Evolutionary conservation across 2,113 vertebrate species (phyloP).

Genomic region (Myotis yumanensis): DNA sequence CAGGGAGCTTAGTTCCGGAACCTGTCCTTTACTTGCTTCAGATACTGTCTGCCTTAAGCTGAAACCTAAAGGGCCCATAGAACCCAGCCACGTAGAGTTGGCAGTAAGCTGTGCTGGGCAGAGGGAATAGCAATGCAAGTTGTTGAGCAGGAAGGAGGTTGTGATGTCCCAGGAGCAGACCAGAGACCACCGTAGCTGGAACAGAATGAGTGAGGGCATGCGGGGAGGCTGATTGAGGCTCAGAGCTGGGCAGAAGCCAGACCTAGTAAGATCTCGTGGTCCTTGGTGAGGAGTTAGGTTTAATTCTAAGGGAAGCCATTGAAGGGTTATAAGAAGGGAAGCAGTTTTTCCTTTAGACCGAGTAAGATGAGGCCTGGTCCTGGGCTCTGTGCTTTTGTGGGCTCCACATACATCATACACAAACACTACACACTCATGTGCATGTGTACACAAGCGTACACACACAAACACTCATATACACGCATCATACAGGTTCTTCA

Average conservation of each 20-base stretch:
- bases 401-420: no score
- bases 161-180: not conserved
- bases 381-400: not conserved
- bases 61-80: not conserved
- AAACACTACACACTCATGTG: not conserved
- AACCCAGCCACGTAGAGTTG: not conserved
- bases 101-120: not conserved
- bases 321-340: not conserved
- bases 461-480: not conserved
- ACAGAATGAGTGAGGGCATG: not conserved
- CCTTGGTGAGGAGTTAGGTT: not conserved
- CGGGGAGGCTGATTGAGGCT: not conserved
- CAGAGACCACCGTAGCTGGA: not conserved
- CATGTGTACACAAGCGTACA: fast-evolving
- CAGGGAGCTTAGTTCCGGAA: not conserved
- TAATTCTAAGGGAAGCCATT: not conserved
- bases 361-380: not conserved
- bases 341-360: not conserved
- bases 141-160: not conserved
- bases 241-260: not conserved
- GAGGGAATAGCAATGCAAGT: not conserved
- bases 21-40: not conserved
- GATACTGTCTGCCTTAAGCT: not conserved
- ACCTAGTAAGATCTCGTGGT: not conserved
- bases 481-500: not conserved